Conservation (phyloP, 2,888 invertebrate species). For the Stenodema calcarata region DNA sequence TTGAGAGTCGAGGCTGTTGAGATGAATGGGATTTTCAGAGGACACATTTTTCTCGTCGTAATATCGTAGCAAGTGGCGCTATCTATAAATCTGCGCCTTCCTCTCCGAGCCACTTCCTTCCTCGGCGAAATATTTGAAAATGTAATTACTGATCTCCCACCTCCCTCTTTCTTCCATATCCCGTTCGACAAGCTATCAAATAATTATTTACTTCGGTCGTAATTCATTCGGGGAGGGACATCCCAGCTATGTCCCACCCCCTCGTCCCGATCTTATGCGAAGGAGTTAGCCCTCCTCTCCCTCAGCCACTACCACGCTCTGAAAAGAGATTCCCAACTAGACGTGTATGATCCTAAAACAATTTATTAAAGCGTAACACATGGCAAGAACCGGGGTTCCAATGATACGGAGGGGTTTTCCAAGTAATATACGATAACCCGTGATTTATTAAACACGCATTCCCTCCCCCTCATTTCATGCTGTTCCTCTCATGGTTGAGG, state of each 20-base stretch:
- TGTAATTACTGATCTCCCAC: constrained; percentile 22
- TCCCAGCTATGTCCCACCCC: not conserved
- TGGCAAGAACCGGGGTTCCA: constrained; percentile 23
- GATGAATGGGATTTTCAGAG: not conserved
- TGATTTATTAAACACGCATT: constrained; percentile 30
- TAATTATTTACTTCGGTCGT: constrained; percentile 30
- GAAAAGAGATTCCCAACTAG: constrained; percentile 25
- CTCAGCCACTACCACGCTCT: not conserved
- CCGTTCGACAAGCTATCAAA: constrained; percentile 41
- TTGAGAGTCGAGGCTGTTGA: not conserved
- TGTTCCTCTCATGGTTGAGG: not conserved
- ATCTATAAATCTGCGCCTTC: constrained; percentile 28
- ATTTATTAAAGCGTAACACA: constrained; percentile 45
- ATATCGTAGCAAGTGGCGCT: constrained; percentile 15
- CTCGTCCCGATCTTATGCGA: not conserved
- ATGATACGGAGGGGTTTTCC: constrained; percentile 16
- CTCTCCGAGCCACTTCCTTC: not conserved
- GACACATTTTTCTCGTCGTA: not conserved
- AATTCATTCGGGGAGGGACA: constrained; percentile 12
- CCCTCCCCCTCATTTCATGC: not conserved
- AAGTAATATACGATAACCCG: constrained; percentile 42
- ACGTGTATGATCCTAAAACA: constrained; percentile 36
- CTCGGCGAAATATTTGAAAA: constrained; percentile 22
- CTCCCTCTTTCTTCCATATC: not conserved
- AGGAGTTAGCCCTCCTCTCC: too few species aligned